Conservation (phyloP, 1,140 invertebrate species). For the Pogonomyrmex barbatus region DNA sequence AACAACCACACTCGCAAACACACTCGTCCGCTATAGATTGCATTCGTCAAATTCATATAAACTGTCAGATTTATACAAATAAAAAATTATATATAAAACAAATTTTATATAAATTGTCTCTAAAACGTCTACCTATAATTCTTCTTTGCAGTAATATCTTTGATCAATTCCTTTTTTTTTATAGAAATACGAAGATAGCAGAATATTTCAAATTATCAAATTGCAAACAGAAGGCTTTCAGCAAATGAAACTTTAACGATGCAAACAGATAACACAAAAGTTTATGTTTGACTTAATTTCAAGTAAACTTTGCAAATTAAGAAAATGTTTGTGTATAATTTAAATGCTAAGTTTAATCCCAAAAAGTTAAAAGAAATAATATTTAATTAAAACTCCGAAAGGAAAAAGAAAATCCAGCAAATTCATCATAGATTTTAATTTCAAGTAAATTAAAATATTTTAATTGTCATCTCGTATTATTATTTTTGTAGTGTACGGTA, state of each 20-base stretch:
- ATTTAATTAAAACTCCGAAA: not conserved
- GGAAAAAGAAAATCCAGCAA: not conserved
- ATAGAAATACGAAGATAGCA: not conserved
- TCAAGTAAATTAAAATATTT: not conserved
- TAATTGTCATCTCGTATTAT: not conserved
- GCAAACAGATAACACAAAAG: not conserved
- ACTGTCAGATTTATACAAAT: too few species aligned
- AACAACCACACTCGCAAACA: not conserved
- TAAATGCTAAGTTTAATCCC: not conserved
- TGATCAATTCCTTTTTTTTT: not conserved
- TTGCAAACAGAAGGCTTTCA: not conserved
- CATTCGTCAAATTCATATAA: not conserved
- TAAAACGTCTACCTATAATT: not conserved
- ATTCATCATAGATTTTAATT: not conserved
- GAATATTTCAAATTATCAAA: not conserved
- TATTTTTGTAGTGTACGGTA: not conserved
- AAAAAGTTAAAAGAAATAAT: not conserved
- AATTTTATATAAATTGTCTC: too few species aligned
- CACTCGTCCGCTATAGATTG: not conserved
- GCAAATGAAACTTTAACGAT: not conserved
- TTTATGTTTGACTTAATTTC: constrained; percentile 10
- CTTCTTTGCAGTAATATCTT: not conserved
- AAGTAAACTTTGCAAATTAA: not conserved
- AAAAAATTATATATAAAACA: too few species aligned
- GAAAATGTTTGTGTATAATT: not conserved